A percentile compares a stretch with the other conserved stretches of the same genome.
Evolutionary conservation across 2,113 vertebrate genomes (phyloP).

Genomic region (Chaetura pelagica): DNA sequence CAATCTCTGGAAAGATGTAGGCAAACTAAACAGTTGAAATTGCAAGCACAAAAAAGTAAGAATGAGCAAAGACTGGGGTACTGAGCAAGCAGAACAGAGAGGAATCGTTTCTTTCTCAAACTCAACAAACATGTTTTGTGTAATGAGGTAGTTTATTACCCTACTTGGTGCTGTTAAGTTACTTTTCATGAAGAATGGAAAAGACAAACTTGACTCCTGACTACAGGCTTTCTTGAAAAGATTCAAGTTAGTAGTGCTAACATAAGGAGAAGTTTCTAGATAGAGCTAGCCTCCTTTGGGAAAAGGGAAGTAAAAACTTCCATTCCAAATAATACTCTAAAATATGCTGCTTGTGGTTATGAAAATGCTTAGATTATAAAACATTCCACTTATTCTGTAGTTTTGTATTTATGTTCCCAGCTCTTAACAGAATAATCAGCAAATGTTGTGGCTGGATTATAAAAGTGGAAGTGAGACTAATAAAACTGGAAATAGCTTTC

Average conservation of each 20-base stretch:
- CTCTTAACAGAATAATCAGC: not conserved
- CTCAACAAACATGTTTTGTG: not conserved
- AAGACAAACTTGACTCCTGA: not conserved
- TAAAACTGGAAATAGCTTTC: not conserved
- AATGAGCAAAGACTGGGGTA: not conserved
- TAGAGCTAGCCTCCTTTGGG: not conserved
- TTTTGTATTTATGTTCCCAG: not conserved
- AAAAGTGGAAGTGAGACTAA: not conserved
- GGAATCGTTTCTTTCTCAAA: not conserved
- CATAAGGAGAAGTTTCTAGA: not conserved
- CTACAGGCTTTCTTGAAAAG: not conserved
- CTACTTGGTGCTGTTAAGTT: accelerated
- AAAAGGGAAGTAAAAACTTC: not conserved
- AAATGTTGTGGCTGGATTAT: not conserved
- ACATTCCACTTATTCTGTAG: not conserved
- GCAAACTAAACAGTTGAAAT: not conserved
- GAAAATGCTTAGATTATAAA: not conserved
- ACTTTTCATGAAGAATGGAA: not conserved
- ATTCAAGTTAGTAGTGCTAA: not conserved
- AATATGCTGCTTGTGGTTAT: not conserved
- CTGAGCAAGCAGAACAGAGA: not conserved
- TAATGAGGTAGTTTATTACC: not conserved
- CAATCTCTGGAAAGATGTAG: not conserved
- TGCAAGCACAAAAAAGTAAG: not conserved
- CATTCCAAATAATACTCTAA: not conserved